phyloP scores from a whole-genome alignment of 2,888 invertebrate genomes.

The Leucania comma region DNA sequence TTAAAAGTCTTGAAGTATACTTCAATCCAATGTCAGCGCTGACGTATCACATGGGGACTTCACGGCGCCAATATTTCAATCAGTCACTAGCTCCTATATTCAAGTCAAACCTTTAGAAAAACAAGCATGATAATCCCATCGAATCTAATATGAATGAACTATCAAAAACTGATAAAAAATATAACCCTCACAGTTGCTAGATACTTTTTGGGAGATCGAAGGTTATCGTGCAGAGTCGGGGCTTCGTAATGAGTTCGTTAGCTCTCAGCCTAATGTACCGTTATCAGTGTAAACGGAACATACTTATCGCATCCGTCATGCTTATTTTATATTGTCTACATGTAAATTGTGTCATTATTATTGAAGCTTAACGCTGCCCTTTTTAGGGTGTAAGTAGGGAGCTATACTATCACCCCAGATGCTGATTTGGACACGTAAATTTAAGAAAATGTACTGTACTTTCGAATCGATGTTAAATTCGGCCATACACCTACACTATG shows the following conservation, averaged over 20 bases:
- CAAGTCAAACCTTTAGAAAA: background rate
- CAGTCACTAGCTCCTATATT: background rate
- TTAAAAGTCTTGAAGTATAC: background rate
- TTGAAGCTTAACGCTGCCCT: constrained; percentile 54
- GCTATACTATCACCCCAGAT: background rate
- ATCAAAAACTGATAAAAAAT: constrained; percentile 21
- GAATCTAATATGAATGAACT: constrained; percentile 42
- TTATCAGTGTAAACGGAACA: constrained; percentile 86
- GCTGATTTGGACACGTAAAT: background rate
- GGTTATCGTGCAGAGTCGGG: constrained; percentile 75
- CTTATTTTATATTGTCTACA: constrained; percentile 59
- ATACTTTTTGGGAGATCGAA: constrained; percentile 73
- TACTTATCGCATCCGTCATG: constrained; percentile 84
- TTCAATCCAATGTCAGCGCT: no score
- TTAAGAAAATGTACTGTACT: background rate
- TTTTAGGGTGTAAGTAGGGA: constrained; percentile 29
- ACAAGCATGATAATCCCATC: constrained; percentile 16
- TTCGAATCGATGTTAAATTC: no score
- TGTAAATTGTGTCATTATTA: constrained; percentile 66
- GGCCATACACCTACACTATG: no score
- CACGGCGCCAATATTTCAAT: background rate
- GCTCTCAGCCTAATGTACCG: constrained; percentile 81
- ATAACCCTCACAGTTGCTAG: constrained; percentile 60
- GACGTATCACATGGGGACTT: no score
- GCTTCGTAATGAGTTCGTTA: constrained; percentile 81